Percentiles rank a stretch among this genome's conserved stretches.
phyloP scores from a whole-genome alignment of 2,797 vertebrate genomes.

The Menidia menidia region DNA sequence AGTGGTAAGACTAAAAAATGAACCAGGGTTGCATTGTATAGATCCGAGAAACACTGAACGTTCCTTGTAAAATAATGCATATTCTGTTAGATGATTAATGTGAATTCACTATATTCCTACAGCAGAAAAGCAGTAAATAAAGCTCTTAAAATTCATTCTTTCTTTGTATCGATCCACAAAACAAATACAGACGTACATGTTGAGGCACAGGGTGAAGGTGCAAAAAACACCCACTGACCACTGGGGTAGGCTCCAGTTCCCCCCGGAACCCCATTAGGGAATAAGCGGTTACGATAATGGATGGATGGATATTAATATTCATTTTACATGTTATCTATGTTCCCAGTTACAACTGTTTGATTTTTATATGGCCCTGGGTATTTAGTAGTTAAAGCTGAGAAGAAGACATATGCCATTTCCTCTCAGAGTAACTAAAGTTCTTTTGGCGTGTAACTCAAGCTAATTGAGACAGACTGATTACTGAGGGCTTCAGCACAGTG shows the following conservation, averaged over 20 bases:
- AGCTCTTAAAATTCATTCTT: slow-evolving; percentile 58
- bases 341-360: background rate
- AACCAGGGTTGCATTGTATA: slow-evolving; percentile 63
- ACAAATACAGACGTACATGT: slow-evolving; percentile 12
- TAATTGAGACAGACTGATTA: slow-evolving; percentile 64
- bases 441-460: slow-evolving; percentile 58
- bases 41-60: slow-evolving; percentile 70
- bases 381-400: slow-evolving; percentile 24
- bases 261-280: too few species aligned
- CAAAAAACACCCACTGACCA: too few species aligned
- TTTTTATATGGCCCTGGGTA: background rate
- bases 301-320: too few species aligned
- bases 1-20: slow-evolving; percentile 35
- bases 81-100: slow-evolving; percentile 78
- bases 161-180: slow-evolving; percentile 36
- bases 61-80: slow-evolving; percentile 77
- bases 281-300: too few species aligned
- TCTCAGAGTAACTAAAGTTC: slow-evolving; percentile 36
- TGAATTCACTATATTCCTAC: slow-evolving; percentile 77
- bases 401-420: slow-evolving; percentile 51
- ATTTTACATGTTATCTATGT: background rate
- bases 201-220: background rate
- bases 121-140: slow-evolving; percentile 75
- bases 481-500: slow-evolving; percentile 32
- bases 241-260: too few species aligned